Evolutionary conservation across 2,888 invertebrate species (phyloP).

Genomic region (Pandemis cinnamomeana): DNA sequence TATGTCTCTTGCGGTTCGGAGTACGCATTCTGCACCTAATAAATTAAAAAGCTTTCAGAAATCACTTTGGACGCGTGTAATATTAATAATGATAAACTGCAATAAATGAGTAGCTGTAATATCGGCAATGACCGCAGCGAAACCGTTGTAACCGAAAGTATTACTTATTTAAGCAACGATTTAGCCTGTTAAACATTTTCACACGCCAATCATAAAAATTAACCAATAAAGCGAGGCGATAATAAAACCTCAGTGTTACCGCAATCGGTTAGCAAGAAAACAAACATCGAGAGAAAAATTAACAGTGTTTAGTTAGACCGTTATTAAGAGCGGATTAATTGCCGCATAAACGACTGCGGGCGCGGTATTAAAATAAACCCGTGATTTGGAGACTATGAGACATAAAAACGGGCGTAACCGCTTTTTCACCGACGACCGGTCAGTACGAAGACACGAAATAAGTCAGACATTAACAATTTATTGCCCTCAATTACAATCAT

Average conservation of each 20-base stretch:
- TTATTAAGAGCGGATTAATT: slow-evolving; percentile 75
- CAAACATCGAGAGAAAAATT: slow-evolving; percentile 60
- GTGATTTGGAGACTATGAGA: slow-evolving; percentile 67
- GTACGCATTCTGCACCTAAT: slow-evolving; percentile 9
- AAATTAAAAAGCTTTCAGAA: slow-evolving; percentile 40
- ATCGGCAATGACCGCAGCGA: slow-evolving; percentile 9
- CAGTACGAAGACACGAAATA: slow-evolving; percentile 63
- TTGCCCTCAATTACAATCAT: slow-evolving; percentile 80
- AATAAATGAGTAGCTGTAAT: slow-evolving; percentile 27
- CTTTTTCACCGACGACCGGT: slow-evolving; percentile 67
- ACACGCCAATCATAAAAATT: slow-evolving; percentile 75
- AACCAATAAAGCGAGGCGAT: slow-evolving; percentile 65
- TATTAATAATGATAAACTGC: slow-evolving; percentile 28
- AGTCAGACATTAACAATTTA: slow-evolving; percentile 78
- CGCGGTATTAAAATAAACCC: slow-evolving; percentile 64
- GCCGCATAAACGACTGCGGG: slow-evolving; percentile 68
- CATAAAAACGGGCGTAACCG: slow-evolving; percentile 65
- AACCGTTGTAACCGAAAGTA: slow-evolving; percentile 36
- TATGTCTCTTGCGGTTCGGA: slow-evolving; percentile 20
- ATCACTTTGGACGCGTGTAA: slow-evolving; percentile 26
- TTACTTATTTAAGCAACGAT: slow-evolving; percentile 47
- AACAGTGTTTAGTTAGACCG: slow-evolving; percentile 56
- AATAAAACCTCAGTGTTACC: slow-evolving; percentile 55
- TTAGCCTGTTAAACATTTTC: slow-evolving; percentile 64
- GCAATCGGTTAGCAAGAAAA: slow-evolving; percentile 56